A percentile compares a stretch with the other conserved stretches of the same genome.
These are phyloP conservation scores for Drosophila cracens DNA, from an alignment of 2,888 invertebrate species.

Conservation along the genomic window DNA sequence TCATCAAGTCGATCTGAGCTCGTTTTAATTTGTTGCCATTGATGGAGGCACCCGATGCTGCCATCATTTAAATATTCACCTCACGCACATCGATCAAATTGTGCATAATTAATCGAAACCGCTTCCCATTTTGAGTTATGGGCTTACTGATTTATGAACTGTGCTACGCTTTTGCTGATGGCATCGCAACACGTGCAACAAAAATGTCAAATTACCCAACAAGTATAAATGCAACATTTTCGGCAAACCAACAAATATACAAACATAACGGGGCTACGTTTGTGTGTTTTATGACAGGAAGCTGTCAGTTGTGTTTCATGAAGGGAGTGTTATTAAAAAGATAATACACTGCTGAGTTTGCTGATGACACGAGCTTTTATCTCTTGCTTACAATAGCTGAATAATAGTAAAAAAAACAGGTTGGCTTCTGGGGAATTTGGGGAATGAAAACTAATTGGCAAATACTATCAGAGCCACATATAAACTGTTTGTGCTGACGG, in stretches of 20 bases:
- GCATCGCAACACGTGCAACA: conserved; percentile 66
- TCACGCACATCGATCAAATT: conserved; percentile 77
- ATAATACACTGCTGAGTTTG: conserved; percentile 50
- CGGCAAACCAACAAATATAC: not conserved
- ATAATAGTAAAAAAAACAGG: not conserved
- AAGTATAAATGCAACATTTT: conserved; percentile 19
- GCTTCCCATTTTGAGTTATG: conserved; percentile 5
- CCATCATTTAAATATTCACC: conserved; percentile 44
- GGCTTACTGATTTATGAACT: conserved; percentile 70
- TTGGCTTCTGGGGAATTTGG: conserved; percentile 5
- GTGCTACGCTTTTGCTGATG: conserved; percentile 51
- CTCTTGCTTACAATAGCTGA: conserved; percentile 42
- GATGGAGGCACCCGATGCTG: conserved; percentile 9
- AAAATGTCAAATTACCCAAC: conserved; percentile 50
- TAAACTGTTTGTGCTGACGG: conserved; percentile 3
- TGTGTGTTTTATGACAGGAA: conserved; percentile 74
- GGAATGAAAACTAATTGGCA: not conserved
- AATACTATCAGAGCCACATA: not conserved
- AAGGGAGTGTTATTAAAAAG: conserved; percentile 69
- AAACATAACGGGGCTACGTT: conserved; percentile 21
- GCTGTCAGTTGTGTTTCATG: conserved; percentile 63
- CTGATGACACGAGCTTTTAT: conserved; percentile 54
- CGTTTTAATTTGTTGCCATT: conserved; percentile 15
- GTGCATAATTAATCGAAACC: conserved; percentile 71
- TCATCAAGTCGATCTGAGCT: conserved; percentile 44